Conservation (phyloP, 1,140 invertebrate genomes). For the Drosophila bocki region DNA sequence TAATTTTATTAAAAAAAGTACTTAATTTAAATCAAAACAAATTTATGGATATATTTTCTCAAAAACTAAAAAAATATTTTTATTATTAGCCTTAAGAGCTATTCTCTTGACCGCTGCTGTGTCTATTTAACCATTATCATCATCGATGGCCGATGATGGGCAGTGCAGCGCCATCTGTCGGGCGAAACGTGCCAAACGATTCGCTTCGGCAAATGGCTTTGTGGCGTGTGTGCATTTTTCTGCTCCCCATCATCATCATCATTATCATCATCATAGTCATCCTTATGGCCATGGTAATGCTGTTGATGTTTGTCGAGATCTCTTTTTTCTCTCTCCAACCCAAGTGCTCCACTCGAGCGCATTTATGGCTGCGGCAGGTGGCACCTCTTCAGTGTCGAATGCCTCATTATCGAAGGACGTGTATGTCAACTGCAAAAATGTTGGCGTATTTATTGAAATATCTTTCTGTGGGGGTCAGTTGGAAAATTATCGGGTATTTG, state of each 20-base stretch:
- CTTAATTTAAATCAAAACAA: no score
- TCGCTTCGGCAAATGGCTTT: slow-evolving; percentile 64
- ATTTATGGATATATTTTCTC: neutral
- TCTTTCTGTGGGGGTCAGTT: neutral
- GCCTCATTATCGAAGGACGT: slow-evolving; percentile 16
- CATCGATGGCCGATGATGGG: slow-evolving; percentile 29
- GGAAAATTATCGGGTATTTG: neutral
- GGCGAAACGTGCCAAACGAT: slow-evolving; percentile 43
- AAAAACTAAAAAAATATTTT: no score
- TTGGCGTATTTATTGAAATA: slow-evolving; percentile 20
- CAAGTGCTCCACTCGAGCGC: slow-evolving; percentile 44
- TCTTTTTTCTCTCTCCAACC: slow-evolving; percentile 35
- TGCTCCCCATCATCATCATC: slow-evolving; percentile 20
- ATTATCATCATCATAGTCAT: slow-evolving; percentile 12
- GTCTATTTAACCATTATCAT: slow-evolving; percentile 6
- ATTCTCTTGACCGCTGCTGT: neutral
- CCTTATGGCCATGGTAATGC: slow-evolving; percentile 27
- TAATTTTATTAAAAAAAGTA: neutral
- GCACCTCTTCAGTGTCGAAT: slow-evolving; percentile 44
- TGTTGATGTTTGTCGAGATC: slow-evolving; percentile 34
- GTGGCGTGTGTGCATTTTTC: slow-evolving; percentile 56
- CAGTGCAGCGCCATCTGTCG: slow-evolving; percentile 53
- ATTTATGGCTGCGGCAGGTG: slow-evolving; percentile 52
- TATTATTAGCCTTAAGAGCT: neutral
- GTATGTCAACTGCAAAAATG: slow-evolving; percentile 36